phyloP scores from a whole-genome alignment of 1,140 invertebrate genomes.

The Medauroidea extradentata region DNA sequence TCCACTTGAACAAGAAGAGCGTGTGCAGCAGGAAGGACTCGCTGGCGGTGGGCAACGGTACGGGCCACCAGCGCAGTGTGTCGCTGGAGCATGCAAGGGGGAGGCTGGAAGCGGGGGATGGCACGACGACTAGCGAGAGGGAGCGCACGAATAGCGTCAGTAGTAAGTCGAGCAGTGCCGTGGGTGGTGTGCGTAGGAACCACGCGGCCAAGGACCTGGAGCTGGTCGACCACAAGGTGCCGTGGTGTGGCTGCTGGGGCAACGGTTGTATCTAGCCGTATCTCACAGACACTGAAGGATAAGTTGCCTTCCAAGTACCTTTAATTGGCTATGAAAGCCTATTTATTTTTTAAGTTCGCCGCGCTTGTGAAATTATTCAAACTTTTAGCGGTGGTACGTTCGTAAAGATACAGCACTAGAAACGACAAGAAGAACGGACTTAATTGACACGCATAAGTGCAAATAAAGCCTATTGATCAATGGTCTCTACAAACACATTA shows the following conservation, averaged over 20 bases:
- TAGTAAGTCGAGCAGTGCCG: slow-evolving; percentile 49
- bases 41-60: neutral
- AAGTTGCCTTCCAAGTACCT: no score
- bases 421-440: no score
- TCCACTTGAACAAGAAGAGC: slow-evolving; percentile 39
- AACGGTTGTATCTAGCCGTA: slow-evolving; percentile 66
- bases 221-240: slow-evolving; percentile 59
- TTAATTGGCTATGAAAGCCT: no score
- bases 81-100: neutral
- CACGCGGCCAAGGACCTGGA: slow-evolving; percentile 49
- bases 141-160: slow-evolving; percentile 64
- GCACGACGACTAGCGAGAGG: slow-evolving; percentile 50
- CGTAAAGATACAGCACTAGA: no score
- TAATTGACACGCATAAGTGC: no score
- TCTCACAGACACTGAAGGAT: neutral
- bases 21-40: neutral
- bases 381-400: no score
- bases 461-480: no score
- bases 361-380: no score
- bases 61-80: neutral
- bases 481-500: no score
- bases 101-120: no score
- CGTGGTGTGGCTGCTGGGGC: slow-evolving; percentile 86
- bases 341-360: no score
- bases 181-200: slow-evolving; percentile 52